A percentile compares a stretch with the other conserved stretches of the same genome.
These are phyloP conservation scores for Chrysopa pallens DNA, from an alignment of 1,140 invertebrate genomes.

Conservation along the genomic window DNA sequence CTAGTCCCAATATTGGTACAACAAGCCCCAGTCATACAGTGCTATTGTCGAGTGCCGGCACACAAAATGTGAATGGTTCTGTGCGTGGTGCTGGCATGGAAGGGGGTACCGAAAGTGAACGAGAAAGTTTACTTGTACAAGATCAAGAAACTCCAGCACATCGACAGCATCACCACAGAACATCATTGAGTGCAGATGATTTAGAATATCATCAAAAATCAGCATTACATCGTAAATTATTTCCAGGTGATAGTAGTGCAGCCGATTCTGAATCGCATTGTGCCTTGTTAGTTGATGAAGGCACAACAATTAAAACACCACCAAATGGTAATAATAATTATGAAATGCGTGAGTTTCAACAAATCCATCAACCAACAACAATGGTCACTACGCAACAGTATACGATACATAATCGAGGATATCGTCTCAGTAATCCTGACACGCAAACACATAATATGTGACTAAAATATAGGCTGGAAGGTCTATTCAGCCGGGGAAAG, in stretches of 20 bases:
- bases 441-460: slow-evolving; percentile 26
- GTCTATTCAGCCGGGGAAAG: slow-evolving; percentile 34
- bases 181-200: not conserved
- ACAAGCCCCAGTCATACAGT: not conserved
- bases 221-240: not conserved
- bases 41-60: slow-evolving; percentile 1
- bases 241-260: slow-evolving; percentile 4
- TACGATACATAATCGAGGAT: not conserved
- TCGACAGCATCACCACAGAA: not conserved
- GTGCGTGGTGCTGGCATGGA: slow-evolving; percentile 24
- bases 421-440: not conserved
- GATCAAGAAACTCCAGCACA: slow-evolving; percentile 3
- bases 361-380: not conserved
- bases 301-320: slow-evolving; percentile 15
- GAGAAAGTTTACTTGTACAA: slow-evolving; percentile 32
- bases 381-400: not conserved
- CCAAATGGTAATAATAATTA: slow-evolving; percentile 57
- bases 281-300: slow-evolving; percentile 33
- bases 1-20: not conserved
- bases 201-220: slow-evolving; percentile 1
- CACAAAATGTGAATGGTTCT: slow-evolving; percentile 17
- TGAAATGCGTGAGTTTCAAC: slow-evolving; percentile 43
- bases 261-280: slow-evolving; percentile 43
- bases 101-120: slow-evolving; percentile 27
- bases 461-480: slow-evolving; percentile 41